Evolutionary conservation across 2,888 invertebrate species (phyloP), one percentile per base, ranked within the genome.

Genomic region (Harpagoxenus sublaevis): DNA sequence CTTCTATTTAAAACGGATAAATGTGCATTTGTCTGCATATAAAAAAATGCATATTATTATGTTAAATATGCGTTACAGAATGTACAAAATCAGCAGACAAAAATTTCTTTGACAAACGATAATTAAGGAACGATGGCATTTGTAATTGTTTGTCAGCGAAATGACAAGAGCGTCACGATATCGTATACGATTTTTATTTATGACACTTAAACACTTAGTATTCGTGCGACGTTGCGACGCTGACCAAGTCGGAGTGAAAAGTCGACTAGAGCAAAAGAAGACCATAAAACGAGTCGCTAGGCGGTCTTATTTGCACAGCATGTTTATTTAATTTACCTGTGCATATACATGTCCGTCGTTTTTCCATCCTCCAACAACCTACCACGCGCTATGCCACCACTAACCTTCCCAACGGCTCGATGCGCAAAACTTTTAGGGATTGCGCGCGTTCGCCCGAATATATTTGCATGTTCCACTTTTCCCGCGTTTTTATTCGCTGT

Each of bases 391-490:
- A 45, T 31, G 81, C 84, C 87, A 63, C 78, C 78, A 31, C 55
- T 70, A 78, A 70, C 78, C 55, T 35, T 10, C 73, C 66, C 74
- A 48, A 53, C 86, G 60, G 82, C 83, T 23, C 86, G 86, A 51
- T 82, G 89, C 86, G 89, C 86, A 62, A 89, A 87, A 90, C 87
- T 91, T 90, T 88, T 86, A 88, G 86, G 90, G 86, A 90, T 88
- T 86, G 87, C 90, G 85, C 89, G 89, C 84, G 85, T 86, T 85
- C 81, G 85, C 81, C 87, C 87, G 91, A 90, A 91, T 91, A 90
- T 88, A 91, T 91, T 91, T 91, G 90, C 90, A 89, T 90, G 90
- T 84, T 91, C 89, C 86, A 89, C 87, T 91, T 91, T 91, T 90
- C 88, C 86, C 86, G 82, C 87, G 82, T 89, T 89, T 91, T 91